Conservation (phyloP, 2,888 invertebrate genomes). For the Ligdia adustata region DNA sequence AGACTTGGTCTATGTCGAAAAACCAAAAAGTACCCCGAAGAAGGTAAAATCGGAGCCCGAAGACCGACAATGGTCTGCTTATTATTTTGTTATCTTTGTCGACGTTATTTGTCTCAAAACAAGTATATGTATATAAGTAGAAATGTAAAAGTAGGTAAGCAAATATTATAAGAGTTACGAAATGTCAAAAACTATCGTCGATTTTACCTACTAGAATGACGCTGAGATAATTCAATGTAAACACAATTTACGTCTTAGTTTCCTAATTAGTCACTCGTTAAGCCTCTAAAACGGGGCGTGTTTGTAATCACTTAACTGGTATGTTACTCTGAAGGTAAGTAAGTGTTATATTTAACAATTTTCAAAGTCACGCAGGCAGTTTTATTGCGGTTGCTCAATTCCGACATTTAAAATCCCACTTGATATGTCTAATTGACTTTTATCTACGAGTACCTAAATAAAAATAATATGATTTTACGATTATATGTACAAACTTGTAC, state of each 20-base stretch:
- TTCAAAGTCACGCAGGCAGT: conserved; percentile 29
- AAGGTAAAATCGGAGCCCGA: too few species aligned
- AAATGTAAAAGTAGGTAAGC: conserved; percentile 1
- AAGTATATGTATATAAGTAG: too few species aligned
- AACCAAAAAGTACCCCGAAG: too few species aligned
- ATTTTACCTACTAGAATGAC: neutral
- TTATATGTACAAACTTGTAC: too few species aligned
- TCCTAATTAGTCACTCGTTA: conserved; percentile 17
- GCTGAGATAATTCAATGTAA: neutral
- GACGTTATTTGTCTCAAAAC: too few species aligned
- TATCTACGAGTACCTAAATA: too few species aligned
- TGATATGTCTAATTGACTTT: conserved; percentile 27
- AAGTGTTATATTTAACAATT: conserved; percentile 24
- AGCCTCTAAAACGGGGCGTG: conserved; percentile 19
- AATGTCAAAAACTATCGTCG: neutral
- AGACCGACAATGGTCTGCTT: too few species aligned
- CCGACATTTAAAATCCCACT: conserved; percentile 14
- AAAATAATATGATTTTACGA: too few species aligned
- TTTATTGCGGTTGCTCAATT: conserved; percentile 29
- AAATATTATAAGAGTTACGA: too few species aligned
- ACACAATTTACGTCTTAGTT: conserved; percentile 1
- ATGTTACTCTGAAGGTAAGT: conserved; percentile 25
- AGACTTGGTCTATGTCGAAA: too few species aligned
- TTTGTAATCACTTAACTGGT: conserved; percentile 10
- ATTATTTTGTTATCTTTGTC: too few species aligned